Evolutionary conservation across 1,140 invertebrate genomes (phyloP), one percentile per base, ranked within the genome.

Genomic region (Drosophila ogumai): DNA sequence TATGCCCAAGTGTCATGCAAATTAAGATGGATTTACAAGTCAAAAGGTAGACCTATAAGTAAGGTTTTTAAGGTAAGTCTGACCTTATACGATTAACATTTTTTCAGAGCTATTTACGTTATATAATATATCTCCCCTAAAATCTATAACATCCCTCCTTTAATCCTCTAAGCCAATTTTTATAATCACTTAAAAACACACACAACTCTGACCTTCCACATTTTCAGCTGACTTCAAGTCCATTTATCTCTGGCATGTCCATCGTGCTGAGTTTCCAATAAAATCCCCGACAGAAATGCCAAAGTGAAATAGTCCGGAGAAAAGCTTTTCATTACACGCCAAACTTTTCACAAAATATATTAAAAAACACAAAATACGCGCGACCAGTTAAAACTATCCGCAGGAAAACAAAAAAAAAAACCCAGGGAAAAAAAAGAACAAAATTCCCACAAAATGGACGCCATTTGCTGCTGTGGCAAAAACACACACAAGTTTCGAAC

Each of bases 241-340:
- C 67, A 41, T 59, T 73, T 72, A 72, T 72, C 43, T 73, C 43
- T 31, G 50, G 47, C 65, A 25, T 56, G 66, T 69, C 41, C 66
- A 81, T 57, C 61, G 47, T 38, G 40, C 25, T 47, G 17, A 58
- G 47, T 31, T 58, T 81, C 38, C 44, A 63, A 54, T 54, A 46
- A 50, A 57, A 60, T 34, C 38, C 17, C 32, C 36, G 9, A 44
- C 46, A 31, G 50, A 56, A 80, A 58, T 58, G 58, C 36, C 65
- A 63, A 64, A 78, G 38, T 47, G 55, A 68, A 75, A 74, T 58
- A 75, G 71, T 36, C 31, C 28, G 3, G 44, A 17, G 22, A 6
- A 49, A 69, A 75, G 66, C 63, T 80, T 80, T 80, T 75, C 44
- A 75, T 81, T 80, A 63, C 58, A 64, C 38, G 73, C 36, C 66